Percentiles rank a stretch among this genome's conserved stretches.
Conservation (phyloP, 2,888 invertebrate species). For the Archips xylosteana region DNA sequence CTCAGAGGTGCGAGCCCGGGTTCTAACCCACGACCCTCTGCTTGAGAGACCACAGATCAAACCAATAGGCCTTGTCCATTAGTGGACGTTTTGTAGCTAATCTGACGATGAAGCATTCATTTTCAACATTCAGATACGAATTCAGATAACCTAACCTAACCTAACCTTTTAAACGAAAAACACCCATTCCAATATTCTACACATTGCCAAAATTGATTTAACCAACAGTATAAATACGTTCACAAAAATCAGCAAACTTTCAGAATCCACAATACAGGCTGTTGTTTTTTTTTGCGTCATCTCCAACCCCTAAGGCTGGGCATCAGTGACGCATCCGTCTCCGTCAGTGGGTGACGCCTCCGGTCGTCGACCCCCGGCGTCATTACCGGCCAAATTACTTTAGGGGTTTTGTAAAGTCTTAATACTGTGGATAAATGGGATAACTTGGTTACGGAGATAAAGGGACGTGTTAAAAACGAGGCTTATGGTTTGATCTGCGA, state of each 20-base stretch:
- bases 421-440: conserved; percentile 8
- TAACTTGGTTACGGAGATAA: neutral
- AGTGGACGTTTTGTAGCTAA: too few relatives aligned
- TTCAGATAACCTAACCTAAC: too few relatives aligned
- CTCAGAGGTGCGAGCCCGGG: too few relatives aligned
- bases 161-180: too few relatives aligned
- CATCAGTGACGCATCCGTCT: conserved; percentile 6
- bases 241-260: neutral
- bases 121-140: too few relatives aligned
- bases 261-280: neutral
- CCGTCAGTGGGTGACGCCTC: conserved; percentile 22
- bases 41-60: too few relatives aligned
- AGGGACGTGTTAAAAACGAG: neutral
- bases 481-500: neutral
- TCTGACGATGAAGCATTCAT: too few relatives aligned
- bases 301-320: conserved; percentile 10
- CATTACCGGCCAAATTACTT: conserved; percentile 6
- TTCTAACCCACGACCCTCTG: too few relatives aligned
- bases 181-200: too few relatives aligned
- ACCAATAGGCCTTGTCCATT: too few relatives aligned
- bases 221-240: too few relatives aligned
- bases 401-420: conserved; percentile 6
- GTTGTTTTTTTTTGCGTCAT: conserved; percentile 7
- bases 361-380: conserved; percentile 19
- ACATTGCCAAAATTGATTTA: too few relatives aligned